phyloP scores from a whole-genome alignment of 2,888 invertebrate species.

The Melolontha melolontha region DNA sequence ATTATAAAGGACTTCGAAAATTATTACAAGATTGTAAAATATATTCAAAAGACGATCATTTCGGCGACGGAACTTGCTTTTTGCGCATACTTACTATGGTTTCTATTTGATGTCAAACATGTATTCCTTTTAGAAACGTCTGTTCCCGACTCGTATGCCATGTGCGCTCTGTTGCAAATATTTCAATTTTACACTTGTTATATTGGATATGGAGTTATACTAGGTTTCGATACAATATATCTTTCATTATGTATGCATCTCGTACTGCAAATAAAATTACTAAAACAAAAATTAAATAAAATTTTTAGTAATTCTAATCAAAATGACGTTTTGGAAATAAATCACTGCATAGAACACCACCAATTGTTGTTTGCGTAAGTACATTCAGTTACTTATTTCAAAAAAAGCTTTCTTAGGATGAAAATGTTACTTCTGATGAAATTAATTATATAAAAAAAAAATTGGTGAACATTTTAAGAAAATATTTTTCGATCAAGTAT shows the following conservation, averaged over 20 bases:
- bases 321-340: background rate
- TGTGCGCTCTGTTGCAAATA: background rate
- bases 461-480: no score
- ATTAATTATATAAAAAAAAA: no score
- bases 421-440: no score
- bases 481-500: no score
- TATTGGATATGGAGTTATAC: background rate
- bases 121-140: background rate
- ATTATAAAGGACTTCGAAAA: no score
- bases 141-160: background rate
- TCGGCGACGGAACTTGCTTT: no score
- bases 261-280: background rate
- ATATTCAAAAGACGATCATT: no score
- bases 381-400: no score
- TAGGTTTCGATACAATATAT: background rate
- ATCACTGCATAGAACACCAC: background rate
- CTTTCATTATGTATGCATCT: constrained; percentile 5
- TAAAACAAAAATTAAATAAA: constrained; percentile 10
- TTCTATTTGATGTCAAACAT: no score
- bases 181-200: background rate
- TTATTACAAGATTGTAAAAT: no score
- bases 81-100: no score
- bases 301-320: background rate
- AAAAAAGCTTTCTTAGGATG: no score
- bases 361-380: constrained; percentile 7